Conservation (phyloP, 2,888 invertebrate genomes). For the Leptopilina myrica region DNA sequence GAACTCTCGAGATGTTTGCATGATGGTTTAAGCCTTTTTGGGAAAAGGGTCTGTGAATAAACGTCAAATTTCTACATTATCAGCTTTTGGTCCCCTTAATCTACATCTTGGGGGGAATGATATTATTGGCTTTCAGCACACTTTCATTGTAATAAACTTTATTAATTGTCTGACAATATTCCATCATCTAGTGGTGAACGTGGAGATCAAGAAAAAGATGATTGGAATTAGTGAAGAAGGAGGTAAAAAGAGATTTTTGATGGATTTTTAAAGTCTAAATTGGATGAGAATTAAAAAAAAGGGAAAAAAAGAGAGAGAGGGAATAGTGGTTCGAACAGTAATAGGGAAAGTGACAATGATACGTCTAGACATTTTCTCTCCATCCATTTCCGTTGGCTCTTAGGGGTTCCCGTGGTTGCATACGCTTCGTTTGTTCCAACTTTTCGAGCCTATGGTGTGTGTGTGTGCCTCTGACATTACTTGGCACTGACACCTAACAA, state of each 20-base stretch:
- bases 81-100: slow-evolving; percentile 8
- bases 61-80: slow-evolving; percentile 43
- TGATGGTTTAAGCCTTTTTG: slow-evolving; percentile 5
- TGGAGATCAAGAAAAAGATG: background rate
- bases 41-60: slow-evolving; percentile 49
- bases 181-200: no score
- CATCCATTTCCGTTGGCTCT: slow-evolving; percentile 30
- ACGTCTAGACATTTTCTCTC: slow-evolving; percentile 48
- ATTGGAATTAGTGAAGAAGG: background rate
- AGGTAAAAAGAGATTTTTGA: background rate
- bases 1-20: slow-evolving; percentile 45
- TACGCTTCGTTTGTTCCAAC: slow-evolving; percentile 54
- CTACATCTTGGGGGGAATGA: slow-evolving; percentile 13
- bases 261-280: background rate
- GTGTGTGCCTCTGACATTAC: slow-evolving; percentile 56
- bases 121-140: slow-evolving; percentile 18
- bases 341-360: slow-evolving; percentile 50
- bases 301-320: background rate
- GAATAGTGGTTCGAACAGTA: slow-evolving; percentile 32
- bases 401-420: slow-evolving; percentile 37
- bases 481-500: slow-evolving; percentile 58
- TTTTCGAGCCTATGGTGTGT: slow-evolving; percentile 54
- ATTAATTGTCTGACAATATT: background rate
- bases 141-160: slow-evolving; percentile 18
- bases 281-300: background rate